Base-by-base conservation (phyloP, 1,140 invertebrate genomes). In the Drosophila orena region DNA sequence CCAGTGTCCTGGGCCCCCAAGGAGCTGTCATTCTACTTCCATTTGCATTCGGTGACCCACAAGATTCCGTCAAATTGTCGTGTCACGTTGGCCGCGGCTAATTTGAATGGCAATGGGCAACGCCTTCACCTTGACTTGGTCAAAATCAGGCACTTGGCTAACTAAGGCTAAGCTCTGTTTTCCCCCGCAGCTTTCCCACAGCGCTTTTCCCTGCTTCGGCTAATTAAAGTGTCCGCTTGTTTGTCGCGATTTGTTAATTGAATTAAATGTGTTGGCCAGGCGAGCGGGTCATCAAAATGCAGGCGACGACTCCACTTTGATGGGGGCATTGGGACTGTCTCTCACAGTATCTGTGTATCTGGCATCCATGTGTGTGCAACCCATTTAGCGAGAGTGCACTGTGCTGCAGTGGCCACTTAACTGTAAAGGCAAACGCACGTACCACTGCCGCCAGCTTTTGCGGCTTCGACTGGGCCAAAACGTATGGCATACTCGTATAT, bases 341-440 rank as follows among this genome's bases (percentile, higher is more conserved):
- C 7, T 42, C n/a, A 2, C 7, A 7, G 14, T 42, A 4, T n/a
- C n/a, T n/a, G 1, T 5, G 17, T 17, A 17, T 17, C 17, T 17
- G n/a, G 14, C 7, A 8, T 42, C n/a, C 7, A 20, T 15, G 46
- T 43, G 64, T 72, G 65, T 69, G 72, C 68, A 85, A 80, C 81
- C 77, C 68, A 86, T 85, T 85, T 85, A 77, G 72, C 76, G 77
- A 55, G 57, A 66, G 68, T 77, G 77, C 73, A 76, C 53, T 66
- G 55, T 38, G 56, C 55, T 42, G 46, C 62, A 65, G 54, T 72
- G 58, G 54, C 49, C 34, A 72, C 55, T 76, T 81, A 88, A 89
- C 84, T 84, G 84, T 88, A 84, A 88, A 86, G 69, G 60, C 84
- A 73, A 89, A 79, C 66, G 84, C 83, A 89, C 84, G 83, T 89